phyloP scores from a whole-genome alignment of 2,113 vertebrate species.

The Gymnorhina tibicen region DNA sequence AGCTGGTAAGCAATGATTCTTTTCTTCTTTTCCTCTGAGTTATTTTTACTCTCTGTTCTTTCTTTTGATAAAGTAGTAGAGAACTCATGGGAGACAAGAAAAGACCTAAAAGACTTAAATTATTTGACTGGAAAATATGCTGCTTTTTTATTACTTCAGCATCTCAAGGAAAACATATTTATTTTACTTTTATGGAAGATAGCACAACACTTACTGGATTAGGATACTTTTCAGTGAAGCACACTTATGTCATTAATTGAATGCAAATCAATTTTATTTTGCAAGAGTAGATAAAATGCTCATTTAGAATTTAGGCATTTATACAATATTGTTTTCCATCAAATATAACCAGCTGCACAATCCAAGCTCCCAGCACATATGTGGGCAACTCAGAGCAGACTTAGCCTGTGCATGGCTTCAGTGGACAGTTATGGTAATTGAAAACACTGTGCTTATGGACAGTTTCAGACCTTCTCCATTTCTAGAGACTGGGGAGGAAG shows the following conservation, averaged over 20 bases:
- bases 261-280: slow-evolving; percentile 9
- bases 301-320: background rate
- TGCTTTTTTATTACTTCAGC: slow-evolving; percentile 30
- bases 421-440: background rate
- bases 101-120: slow-evolving; percentile 51
- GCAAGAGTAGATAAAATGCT: background rate
- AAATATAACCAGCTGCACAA: background rate
- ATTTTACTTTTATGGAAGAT: slow-evolving; percentile 30
- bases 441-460: background rate
- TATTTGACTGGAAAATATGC: slow-evolving; percentile 46
- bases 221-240: slow-evolving; percentile 7
- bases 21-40: slow-evolving; percentile 39
- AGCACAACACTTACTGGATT: background rate
- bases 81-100: slow-evolving; percentile 8
- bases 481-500: background rate
- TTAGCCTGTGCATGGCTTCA: background rate
- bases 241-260: background rate
- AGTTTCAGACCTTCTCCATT: background rate
- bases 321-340: background rate
- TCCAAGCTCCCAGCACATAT: background rate
- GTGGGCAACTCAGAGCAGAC: background rate
- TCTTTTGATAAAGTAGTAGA: slow-evolving; percentile 37
- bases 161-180: background rate
- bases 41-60: slow-evolving; percentile 36
- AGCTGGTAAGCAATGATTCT: slow-evolving; percentile 24